These are phyloP conservation scores for Euzophera pinguis DNA, from an alignment of 2,888 invertebrate species.

Conservation along the genomic window DNA sequence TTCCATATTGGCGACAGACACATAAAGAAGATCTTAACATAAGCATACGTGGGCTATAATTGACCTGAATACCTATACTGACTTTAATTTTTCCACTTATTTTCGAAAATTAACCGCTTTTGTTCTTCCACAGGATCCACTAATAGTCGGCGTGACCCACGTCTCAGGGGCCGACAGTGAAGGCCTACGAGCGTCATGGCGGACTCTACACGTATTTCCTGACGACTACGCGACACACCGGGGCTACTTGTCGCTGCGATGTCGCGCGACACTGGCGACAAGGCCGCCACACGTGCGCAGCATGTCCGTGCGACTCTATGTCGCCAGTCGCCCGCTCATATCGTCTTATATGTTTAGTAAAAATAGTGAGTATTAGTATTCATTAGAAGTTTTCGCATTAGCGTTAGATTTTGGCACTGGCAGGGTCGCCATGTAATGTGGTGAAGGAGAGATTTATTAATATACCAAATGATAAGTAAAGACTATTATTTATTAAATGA, in stretches of 20 bases:
- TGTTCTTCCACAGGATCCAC: constrained; percentile 48
- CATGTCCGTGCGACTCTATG: constrained; percentile 69
- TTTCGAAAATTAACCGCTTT: no score
- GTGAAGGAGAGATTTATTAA: no score
- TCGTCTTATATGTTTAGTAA: constrained; percentile 74
- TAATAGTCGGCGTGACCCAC: constrained; percentile 59
- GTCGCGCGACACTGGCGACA: constrained; percentile 60
- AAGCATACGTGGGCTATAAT: no score
- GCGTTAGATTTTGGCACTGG: no score
- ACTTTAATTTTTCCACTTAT: no score
- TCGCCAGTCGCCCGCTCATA: constrained; percentile 66
- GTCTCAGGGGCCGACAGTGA: constrained; percentile 67
- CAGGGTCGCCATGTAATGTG: no score
- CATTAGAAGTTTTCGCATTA: no score
- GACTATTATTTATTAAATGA: no score
- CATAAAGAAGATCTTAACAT: no score
- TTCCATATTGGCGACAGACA: no score
- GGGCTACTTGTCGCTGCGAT: constrained; percentile 62
- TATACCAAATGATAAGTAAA: no score
- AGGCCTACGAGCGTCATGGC: constrained; percentile 66
- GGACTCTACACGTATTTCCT: constrained; percentile 63
- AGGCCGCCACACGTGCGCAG: constrained; percentile 56
- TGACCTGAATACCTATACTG: no score
- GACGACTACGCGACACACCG: constrained; percentile 67
- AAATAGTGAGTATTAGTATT: constrained; percentile 63